Conservation (phyloP, 37 sponge, comb jelly and placozoan genomes). For the Hexactinellida sp. region DNA sequence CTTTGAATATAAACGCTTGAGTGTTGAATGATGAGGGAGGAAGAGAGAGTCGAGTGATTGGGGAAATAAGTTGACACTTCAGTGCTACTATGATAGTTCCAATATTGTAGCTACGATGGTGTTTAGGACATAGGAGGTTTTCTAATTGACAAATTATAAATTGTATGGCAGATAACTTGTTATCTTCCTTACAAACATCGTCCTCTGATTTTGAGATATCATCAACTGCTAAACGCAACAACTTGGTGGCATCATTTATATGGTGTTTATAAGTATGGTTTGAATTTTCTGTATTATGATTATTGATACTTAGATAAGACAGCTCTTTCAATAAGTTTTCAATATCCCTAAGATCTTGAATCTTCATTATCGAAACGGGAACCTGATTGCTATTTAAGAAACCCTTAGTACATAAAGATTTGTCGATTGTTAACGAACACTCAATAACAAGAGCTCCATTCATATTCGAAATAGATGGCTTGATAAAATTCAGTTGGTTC, state of each 20-base stretch:
- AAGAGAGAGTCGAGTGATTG: too few relatives aligned
- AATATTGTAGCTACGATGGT: too few relatives aligned
- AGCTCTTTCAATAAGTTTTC: neutral
- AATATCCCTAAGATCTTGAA: neutral
- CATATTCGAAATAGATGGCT: neutral
- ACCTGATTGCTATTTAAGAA: neutral
- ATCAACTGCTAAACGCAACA: constrained; percentile 4
- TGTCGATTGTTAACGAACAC: neutral
- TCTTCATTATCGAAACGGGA: neutral
- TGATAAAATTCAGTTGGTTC: neutral
- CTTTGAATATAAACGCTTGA: too few relatives aligned
- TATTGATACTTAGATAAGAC: neutral
- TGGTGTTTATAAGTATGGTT: constrained; percentile 1
- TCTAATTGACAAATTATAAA: too few relatives aligned
- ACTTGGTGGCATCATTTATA: neutral
- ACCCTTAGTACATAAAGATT: constrained; percentile 2
- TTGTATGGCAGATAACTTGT: too few relatives aligned
- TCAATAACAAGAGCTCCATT: neutral
- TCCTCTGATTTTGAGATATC: neutral
- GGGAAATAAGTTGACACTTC: too few relatives aligned
- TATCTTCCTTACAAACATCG: too few relatives aligned
- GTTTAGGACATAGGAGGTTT: too few relatives aligned
- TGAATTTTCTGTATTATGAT: neutral
- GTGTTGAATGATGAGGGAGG: too few relatives aligned
- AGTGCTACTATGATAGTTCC: too few relatives aligned